A percentile compares a stretch with the other conserved stretches of the same genome.
Conservation (phyloP, 2,797 vertebrate genomes). For the Babyrousa celebensis region DNA sequence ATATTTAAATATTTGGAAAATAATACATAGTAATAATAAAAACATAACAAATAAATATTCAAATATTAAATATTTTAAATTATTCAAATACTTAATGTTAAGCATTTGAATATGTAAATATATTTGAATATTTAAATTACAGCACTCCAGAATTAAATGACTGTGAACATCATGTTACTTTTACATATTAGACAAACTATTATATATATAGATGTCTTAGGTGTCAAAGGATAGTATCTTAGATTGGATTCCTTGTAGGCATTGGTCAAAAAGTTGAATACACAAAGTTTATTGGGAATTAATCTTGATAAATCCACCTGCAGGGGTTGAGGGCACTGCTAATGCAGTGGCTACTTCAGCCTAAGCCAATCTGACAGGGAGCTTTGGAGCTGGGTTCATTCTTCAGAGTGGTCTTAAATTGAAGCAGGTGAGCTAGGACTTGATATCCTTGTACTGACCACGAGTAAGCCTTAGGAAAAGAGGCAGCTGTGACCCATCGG, state of each 20-base stretch:
- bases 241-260: background rate
- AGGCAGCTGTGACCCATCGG: background rate
- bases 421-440: background rate
- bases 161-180: background rate
- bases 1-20: too few species aligned
- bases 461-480: background rate
- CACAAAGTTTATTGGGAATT: background rate
- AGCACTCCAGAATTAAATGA: background rate
- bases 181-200: slow-evolving; percentile 1
- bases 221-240: background rate
- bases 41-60: too few species aligned
- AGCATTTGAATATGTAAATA: background rate
- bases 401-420: slow-evolving; percentile 21
- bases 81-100: too few species aligned
- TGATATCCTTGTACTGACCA: background rate
- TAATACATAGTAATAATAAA: too few species aligned
- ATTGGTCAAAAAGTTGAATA: background rate
- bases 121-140: background rate
- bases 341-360: background rate
- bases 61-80: too few species aligned
- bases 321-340: background rate
- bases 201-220: background rate
- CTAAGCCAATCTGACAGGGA: background rate
- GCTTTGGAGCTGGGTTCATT: background rate
- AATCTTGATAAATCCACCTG: background rate